These are phyloP conservation scores for Trematocara zebra DNA, from an alignment of 2,113 vertebrate species.

Conservation along the genomic window DNA sequence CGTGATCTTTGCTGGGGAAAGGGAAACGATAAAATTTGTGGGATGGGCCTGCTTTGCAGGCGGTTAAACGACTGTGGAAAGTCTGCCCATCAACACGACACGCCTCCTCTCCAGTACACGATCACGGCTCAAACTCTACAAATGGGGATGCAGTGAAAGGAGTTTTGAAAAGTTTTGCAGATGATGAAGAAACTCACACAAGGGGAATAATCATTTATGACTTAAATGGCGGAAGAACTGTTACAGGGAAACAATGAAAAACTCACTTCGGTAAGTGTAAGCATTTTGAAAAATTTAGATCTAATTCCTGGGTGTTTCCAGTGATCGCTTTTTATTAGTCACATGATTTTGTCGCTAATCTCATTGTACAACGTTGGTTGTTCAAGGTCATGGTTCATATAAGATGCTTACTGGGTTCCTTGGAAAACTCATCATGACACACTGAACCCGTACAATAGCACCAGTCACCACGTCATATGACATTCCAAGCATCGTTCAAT, in stretches of 20 bases:
- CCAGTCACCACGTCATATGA: background rate
- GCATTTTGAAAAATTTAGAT: background rate
- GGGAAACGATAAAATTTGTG: background rate
- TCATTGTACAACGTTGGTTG: background rate
- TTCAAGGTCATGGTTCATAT: background rate
- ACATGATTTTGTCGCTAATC: background rate
- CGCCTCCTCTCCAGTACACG: constrained; percentile 21
- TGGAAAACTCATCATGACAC: background rate
- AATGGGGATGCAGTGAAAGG: background rate
- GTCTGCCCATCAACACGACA: background rate
- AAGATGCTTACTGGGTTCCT: background rate
- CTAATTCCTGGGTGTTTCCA: background rate
- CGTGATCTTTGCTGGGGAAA: background rate
- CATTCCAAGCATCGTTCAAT: background rate
- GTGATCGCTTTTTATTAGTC: background rate
- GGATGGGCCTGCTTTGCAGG: background rate
- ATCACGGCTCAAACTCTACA: constrained; percentile 13
- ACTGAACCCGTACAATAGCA: background rate
- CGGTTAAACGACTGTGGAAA: background rate
- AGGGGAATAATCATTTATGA: constrained; percentile 1
- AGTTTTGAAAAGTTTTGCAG: constrained; percentile 18
- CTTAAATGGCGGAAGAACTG: constrained; percentile 70
- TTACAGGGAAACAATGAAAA: constrained; percentile 47
- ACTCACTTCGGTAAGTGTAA: constrained; percentile 56
- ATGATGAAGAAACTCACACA: background rate